These are phyloP conservation scores for Microcebus lehilahytsara DNA, from an alignment of 2,113 vertebrate species.

Conservation along the genomic window DNA sequence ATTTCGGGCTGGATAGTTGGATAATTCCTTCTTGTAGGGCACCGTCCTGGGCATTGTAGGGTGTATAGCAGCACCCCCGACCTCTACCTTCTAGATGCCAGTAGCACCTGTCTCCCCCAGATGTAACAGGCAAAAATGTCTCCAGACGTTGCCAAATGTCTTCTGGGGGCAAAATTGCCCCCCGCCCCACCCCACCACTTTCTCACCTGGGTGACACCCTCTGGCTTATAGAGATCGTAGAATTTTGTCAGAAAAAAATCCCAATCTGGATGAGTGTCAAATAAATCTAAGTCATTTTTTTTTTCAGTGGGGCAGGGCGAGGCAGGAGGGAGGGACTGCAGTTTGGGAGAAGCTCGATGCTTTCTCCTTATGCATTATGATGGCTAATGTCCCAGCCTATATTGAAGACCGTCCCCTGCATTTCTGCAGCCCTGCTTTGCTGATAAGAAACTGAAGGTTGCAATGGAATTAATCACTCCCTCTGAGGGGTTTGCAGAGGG, in stretches of 20 bases:
- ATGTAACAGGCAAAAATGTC: not conserved
- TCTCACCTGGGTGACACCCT: not conserved
- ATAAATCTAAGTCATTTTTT: not conserved
- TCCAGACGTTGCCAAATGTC: not conserved
- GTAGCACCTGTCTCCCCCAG: not conserved
- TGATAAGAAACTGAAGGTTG: conserved; percentile 36
- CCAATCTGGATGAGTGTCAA: not conserved
- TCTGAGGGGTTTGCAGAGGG: not conserved
- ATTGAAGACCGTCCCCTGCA: not conserved
- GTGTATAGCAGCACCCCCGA: not conserved
- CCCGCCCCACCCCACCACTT: too few species aligned
- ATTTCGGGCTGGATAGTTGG: not conserved
- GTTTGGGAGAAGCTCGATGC: not conserved
- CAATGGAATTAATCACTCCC: conserved; percentile 13
- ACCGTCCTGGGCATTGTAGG: not conserved
- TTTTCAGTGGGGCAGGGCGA: not conserved
- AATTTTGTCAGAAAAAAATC: not conserved
- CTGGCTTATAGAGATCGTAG: not conserved
- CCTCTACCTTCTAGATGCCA: not conserved
- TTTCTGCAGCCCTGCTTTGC: conserved; percentile 49
- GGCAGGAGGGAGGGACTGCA: not conserved
- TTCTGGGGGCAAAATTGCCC: not conserved
- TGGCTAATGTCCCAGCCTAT: not conserved
- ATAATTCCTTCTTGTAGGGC: not conserved
- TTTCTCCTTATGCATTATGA: not conserved